A percentile compares a stretch with the other conserved stretches of the same genome.
Evolutionary conservation across 2,113 vertebrate genomes (phyloP).

Genomic region (Tympanuchus pallidicinctus): DNA sequence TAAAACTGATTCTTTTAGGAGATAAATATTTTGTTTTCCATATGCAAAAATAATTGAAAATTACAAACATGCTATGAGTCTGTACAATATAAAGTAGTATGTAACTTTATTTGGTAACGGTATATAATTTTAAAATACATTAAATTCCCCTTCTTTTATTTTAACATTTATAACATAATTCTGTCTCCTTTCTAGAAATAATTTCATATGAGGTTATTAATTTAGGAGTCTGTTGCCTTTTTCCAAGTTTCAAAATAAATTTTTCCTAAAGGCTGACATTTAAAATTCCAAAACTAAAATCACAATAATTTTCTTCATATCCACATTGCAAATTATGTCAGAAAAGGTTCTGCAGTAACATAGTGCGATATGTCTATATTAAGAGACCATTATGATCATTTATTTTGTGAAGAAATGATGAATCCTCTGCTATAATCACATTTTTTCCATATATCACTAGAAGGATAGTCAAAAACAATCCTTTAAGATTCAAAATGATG

Average conservation of each 20-base stretch:
- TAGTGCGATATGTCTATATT: not conserved
- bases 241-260: not conserved
- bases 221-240: not conserved
- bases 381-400: not conserved
- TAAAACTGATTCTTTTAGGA: not conserved
- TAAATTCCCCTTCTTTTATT: not conserved
- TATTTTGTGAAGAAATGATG: not conserved
- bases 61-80: not conserved
- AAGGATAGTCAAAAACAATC: not conserved
- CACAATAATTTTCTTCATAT: not conserved
- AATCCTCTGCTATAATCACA: not conserved
- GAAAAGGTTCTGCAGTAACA: not conserved
- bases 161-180: not conserved
- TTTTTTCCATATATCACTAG: slow-evolving; percentile 4
- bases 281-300: slow-evolving; percentile 34
- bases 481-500: not conserved
- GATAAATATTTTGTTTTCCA: not conserved
- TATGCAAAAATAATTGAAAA: not conserved
- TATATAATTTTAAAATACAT: not conserved
- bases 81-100: not conserved
- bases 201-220: not conserved
- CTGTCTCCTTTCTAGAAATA: not conserved
- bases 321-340: not conserved
- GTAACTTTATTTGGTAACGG: accelerated
- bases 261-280: slow-evolving; percentile 10